Base-by-base conservation (phyloP, 1,140 invertebrate species). In the Hestina assimilis region DNA sequence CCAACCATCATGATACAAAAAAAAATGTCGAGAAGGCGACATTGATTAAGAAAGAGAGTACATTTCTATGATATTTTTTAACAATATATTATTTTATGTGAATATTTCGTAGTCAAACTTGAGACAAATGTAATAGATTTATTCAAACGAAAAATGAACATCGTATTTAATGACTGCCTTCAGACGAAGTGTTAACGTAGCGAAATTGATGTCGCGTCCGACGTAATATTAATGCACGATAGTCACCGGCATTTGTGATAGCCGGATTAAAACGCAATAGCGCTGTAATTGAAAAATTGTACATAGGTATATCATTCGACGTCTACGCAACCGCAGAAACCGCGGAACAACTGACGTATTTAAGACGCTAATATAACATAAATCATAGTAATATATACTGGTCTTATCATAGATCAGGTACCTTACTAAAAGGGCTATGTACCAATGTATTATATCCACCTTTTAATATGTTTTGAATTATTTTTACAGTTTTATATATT, bases 321-420 rank as follows among this genome's bases (percentile, higher is more conserved):
- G 15, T 6, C 20, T 42, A 42, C 45, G 28, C 26, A 12, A 42
- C 40, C 40, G 21, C 33, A 12, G 35, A 38, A 50, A 38, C 31
- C 21, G 6, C 12, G 33, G 23, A 17, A 38, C 23, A 19, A 15
- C 26, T 48, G 15, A 24, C 26, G 29, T 19, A 33, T 38, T 41
- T 24, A 40, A 52, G 42, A 17, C 21, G 38, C 38, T 52, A 61
- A 58, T 63, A 51, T 57, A 33, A 51, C 20, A 83, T 84, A 83
- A 81, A 84, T 84, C 75, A 86, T 68, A 69, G 41, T 53, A 72
- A 81, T 77, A 82, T 77, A 76, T 59, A 71, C 43, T 23, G 48
- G 63, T 55, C 72, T 75, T 14, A 14, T 42, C 33, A 38, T 38
- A 38, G 33, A 38, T 17, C 15, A 33, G 5, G 5, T 15, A 33